phyloP scores from a whole-genome alignment of 2,888 invertebrate species.

The Cremastinae sp. region DNA sequence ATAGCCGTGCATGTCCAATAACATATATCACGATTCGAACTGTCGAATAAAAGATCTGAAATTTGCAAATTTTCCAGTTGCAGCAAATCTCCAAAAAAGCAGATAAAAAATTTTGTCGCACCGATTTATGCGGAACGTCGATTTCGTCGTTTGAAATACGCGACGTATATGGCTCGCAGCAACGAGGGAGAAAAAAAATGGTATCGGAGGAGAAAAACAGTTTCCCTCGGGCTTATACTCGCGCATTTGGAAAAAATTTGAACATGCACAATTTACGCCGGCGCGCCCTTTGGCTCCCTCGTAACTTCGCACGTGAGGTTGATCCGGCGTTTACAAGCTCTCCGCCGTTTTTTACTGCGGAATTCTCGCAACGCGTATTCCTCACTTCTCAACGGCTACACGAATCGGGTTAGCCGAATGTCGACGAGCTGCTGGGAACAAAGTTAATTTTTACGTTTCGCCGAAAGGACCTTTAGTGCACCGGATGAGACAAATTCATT shows the following conservation, averaged over 20 bases:
- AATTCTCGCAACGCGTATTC: constrained; percentile 37
- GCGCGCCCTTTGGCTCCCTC: constrained; percentile 6
- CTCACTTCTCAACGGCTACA: constrained; percentile 34
- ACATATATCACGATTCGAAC: no score
- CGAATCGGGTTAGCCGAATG: constrained; percentile 67
- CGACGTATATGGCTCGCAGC: neutral
- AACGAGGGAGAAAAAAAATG: constrained; percentile 7
- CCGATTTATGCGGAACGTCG: constrained; percentile 2
- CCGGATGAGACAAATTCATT: constrained; percentile 57
- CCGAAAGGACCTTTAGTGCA: constrained; percentile 18
- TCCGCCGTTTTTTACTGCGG: constrained; percentile 28
- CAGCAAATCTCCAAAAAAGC: neutral
- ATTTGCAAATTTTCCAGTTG: no score
- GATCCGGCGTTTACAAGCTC: constrained; percentile 50
- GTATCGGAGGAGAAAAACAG: constrained; percentile 14
- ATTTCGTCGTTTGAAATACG: constrained; percentile 1
- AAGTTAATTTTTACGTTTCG: constrained; percentile 67
- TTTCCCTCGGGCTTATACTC: constrained; percentile 21
- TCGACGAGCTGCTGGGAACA: constrained; percentile 57
- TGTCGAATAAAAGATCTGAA: no score
- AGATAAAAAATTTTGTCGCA: neutral
- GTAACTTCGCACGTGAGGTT: constrained; percentile 45
- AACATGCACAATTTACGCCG: constrained; percentile 17
- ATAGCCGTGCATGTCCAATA: no score
- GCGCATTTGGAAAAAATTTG: constrained; percentile 13